phyloP scores from a whole-genome alignment of 2,113 vertebrate genomes.

The Stomatorhinus ivindoensis region DNA sequence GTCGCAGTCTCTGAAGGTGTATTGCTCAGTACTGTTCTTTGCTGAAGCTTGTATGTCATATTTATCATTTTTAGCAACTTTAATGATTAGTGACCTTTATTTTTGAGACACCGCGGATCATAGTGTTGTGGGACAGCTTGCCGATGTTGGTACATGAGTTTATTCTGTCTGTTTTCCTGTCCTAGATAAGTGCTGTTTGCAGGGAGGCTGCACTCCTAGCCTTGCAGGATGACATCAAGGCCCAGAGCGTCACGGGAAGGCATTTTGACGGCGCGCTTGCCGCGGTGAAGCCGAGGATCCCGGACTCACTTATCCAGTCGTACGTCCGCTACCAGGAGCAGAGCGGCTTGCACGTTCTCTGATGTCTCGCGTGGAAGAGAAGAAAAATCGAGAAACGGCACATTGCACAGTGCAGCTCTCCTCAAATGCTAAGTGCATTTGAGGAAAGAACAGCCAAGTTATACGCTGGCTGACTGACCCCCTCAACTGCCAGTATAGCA shows the following conservation, averaged over 20 bases:
- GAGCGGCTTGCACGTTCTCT: slow-evolving; percentile 64
- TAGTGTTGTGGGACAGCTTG: not conserved
- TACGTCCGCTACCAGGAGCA: slow-evolving; percentile 76
- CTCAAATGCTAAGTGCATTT: too few relatives aligned
- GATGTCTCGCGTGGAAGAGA: slow-evolving; percentile 29
- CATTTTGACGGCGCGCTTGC: slow-evolving; percentile 75
- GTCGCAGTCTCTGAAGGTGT: not conserved
- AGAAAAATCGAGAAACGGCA: not conserved
- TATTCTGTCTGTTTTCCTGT: slow-evolving; percentile 47
- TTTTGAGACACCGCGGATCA: not conserved
- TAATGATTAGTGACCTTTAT: not conserved
- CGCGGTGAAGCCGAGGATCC: slow-evolving; percentile 76
- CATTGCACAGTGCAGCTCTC: not conserved
- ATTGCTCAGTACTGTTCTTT: not conserved
- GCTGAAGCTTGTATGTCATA: not conserved
- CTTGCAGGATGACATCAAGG: slow-evolving; percentile 84
- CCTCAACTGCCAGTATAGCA: not conserved
- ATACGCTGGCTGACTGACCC: not conserved
- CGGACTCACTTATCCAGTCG: slow-evolving; percentile 73
- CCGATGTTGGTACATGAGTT: slow-evolving; percentile 12
- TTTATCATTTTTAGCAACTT: not conserved
- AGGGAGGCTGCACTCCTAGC: slow-evolving; percentile 86
- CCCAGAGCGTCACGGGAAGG: slow-evolving; percentile 50
- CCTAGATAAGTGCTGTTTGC: slow-evolving; percentile 84
- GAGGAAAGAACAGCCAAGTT: not conserved